Base-by-base conservation (phyloP, 2,888 invertebrate genomes). In the Arenicola marina region DNA sequence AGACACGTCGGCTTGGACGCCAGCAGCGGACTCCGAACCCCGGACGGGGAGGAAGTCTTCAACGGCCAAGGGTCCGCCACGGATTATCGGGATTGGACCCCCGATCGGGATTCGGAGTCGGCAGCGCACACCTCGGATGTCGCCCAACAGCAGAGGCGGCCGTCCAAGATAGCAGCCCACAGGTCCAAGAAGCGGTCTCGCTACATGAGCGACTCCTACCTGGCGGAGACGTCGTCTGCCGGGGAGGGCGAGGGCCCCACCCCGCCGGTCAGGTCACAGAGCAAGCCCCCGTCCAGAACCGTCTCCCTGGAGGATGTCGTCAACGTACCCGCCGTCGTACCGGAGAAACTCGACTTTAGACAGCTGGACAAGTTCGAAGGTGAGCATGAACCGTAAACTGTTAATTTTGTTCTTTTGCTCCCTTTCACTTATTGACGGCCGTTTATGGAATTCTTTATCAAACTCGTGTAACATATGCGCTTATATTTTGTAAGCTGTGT, bases 281-380 rank as follows among this genome's bases (percentile, higher is more conserved):
- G n/a, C n/a, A n/a, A n/a, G 18, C 59, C 68, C 1, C 66, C 70
- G 4, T 69, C 66, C 4, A 32, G 68, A 29, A 67, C 51, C 21
- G 62, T 68, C 15, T 67, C 68, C 3, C 60, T 72, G 26, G 66
- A 67, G n/a, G 65, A 68, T 28, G 59, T 87, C 74, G 86, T 89
- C 34, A 84, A 86, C 44, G 89, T 89, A 72, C 91, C 92, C 44
- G 90, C 89, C 82, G 91, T 90, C 80, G 90, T 92, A 63, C 92
- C 92, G 2, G 91, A 92, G 80, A 93, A 92, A 84, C 87, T 93
- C 74, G 91, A 93, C 86, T 92, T 92, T 84, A 89, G 90, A 77
- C 87, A 91, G 67, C 91, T 91, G 83, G 92, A 94, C 84, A 93
- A 93, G 84, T 95, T 95, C 85, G 93, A 95, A 90, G 94, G 94